Conservation (phyloP, 1,140 invertebrate species). For the Magallana gigas region DNA sequence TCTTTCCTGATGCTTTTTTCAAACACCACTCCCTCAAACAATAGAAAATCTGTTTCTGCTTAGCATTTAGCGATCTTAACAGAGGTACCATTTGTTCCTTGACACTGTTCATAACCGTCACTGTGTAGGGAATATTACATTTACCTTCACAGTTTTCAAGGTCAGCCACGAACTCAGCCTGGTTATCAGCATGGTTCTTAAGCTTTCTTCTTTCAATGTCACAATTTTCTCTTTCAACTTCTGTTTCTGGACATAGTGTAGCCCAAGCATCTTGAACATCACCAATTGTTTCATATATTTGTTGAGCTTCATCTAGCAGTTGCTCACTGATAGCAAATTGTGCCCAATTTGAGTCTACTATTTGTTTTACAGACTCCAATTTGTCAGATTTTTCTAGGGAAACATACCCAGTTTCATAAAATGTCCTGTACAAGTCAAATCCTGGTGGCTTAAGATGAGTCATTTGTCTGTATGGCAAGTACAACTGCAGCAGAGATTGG, state of each 20-base stretch:
- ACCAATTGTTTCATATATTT: slow-evolving; percentile 44
- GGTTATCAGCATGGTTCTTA: background rate
- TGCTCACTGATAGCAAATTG: background rate
- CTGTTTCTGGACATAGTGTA: slow-evolving; percentile 22
- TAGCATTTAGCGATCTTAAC: background rate
- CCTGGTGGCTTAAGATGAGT: slow-evolving; percentile 35
- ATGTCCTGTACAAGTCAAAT: slow-evolving; percentile 4
- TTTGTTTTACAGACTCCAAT: background rate
- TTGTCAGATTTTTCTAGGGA: background rate
- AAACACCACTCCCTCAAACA: slow-evolving; percentile 52
- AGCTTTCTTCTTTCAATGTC: background rate
- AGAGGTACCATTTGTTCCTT: background rate
- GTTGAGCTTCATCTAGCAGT: slow-evolving; percentile 4
- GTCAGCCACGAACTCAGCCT: background rate
- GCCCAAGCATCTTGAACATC: slow-evolving; percentile 6
- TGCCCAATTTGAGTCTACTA: background rate
- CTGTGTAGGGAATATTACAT: background rate
- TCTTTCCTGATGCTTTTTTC: background rate
- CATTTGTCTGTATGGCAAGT: slow-evolving; percentile 41
- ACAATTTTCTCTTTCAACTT: background rate
- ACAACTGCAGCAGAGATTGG: background rate
- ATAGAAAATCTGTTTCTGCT: slow-evolving; percentile 50
- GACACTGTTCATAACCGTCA: too few relatives aligned
- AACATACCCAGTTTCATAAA: slow-evolving; percentile 51
- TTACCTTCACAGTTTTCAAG: background rate